phyloP scores from a whole-genome alignment of 2,888 invertebrate species.

The Frankliniella intonsa region DNA sequence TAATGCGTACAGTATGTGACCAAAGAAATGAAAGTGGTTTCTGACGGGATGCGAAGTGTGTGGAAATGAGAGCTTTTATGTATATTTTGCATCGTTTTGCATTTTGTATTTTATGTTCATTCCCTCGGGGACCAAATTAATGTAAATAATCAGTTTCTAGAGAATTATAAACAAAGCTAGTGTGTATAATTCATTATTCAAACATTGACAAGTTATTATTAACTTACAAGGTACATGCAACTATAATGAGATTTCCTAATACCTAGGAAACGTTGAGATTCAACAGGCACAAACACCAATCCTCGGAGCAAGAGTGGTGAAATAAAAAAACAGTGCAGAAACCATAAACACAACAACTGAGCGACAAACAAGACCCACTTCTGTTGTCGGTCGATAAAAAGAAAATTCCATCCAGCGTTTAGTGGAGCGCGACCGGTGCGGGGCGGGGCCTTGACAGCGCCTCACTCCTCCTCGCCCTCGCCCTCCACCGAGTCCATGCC shows the following conservation, averaged over 20 bases:
- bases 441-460: too few species aligned
- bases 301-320: not conserved
- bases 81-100: not conserved
- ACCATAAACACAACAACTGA: not conserved
- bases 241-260: not conserved
- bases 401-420: not conserved
- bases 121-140: slow-evolving; percentile 16
- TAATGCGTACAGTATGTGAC: slow-evolving; percentile 23
- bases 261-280: not conserved
- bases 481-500: slow-evolving; percentile 56
- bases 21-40: slow-evolving; percentile 18
- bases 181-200: not conserved
- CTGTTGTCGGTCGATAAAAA: not conserved
- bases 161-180: not conserved
- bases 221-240: not conserved
- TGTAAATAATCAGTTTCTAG: slow-evolving; percentile 19
- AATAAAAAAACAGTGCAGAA: not conserved
- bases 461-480: slow-evolving; percentile 45
- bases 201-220: not conserved
- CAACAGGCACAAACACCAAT: not conserved
- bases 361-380: not conserved
- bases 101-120: slow-evolving; percentile 16
- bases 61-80: not conserved
- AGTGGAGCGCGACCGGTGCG: too few species aligned
- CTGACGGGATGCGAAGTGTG: not conserved